phyloP scores from a whole-genome alignment of 37 sponge, comb jelly and placozoan species.

The Mnemiopsis leidyi region DNA sequence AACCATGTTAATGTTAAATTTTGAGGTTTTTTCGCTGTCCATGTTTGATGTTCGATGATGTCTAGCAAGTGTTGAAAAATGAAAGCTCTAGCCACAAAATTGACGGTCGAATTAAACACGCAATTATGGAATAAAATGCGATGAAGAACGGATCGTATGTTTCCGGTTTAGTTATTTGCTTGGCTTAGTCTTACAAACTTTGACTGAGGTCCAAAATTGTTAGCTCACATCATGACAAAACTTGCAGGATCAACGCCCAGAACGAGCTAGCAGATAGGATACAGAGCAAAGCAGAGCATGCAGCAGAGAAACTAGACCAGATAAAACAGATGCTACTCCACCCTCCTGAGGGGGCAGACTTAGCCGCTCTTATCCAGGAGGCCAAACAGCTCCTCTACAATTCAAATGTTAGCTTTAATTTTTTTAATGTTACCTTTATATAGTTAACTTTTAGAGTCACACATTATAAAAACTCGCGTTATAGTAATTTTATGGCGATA shows the following conservation, averaged over 20 bases:
- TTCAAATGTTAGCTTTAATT: conserved; percentile 3
- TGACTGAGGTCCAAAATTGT: no score
- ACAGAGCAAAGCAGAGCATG: not conserved
- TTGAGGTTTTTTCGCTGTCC: no score
- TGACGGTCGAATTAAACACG: no score
- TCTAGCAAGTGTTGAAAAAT: no score
- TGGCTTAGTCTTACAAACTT: no score
- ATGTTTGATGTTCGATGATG: no score
- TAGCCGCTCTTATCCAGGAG: conserved; percentile 26
- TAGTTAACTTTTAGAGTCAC: no score
- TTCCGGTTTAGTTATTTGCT: not conserved
- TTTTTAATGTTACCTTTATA: not conserved
- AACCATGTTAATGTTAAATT: not conserved
- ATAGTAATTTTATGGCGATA: no score
- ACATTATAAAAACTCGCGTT: no score
- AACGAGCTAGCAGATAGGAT: conserved; percentile 23
- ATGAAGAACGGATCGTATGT: not conserved
- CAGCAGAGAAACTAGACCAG: conserved; percentile 25
- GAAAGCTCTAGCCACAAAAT: no score
- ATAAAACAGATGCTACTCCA: conserved; percentile 7
- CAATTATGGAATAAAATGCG: no score
- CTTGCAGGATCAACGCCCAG: conserved; percentile 28
- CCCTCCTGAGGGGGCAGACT: not conserved
- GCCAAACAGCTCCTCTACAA: conserved; percentile 60
- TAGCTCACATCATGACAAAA: not conserved